Evolutionary conservation across 2,113 vertebrate genomes (phyloP).

Genomic region (Ptilonorhynchus violaceus): DNA sequence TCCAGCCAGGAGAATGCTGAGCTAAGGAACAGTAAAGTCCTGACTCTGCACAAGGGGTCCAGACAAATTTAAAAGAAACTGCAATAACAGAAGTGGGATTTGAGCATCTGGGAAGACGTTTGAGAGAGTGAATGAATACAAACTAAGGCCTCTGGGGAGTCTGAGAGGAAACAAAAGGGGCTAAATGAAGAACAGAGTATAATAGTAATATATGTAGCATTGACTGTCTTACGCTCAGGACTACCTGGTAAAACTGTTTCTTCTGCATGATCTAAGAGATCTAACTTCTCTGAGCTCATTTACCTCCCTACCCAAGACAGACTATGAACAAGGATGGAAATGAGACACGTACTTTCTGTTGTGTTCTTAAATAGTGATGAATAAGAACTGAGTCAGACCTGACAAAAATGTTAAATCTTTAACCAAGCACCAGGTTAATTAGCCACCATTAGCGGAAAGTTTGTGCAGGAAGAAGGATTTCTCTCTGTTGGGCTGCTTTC

Average conservation of each 20-base stretch:
- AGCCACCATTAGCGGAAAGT: background rate
- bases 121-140: slow-evolving; percentile 31
- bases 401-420: slow-evolving; percentile 10
- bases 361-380: background rate
- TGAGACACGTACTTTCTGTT: background rate
- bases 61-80: slow-evolving; percentile 52
- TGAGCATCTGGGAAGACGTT: slow-evolving; percentile 43
- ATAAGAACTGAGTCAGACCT: slow-evolving; percentile 37
- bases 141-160: slow-evolving; percentile 1
- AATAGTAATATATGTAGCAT: background rate
- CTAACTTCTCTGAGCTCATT: background rate
- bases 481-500: background rate
- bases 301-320: background rate
- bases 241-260: background rate
- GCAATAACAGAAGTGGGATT: slow-evolving; percentile 27
- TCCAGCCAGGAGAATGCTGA: slow-evolving; percentile 28
- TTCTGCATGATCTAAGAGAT: background rate
- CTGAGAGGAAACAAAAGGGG: slow-evolving; percentile 36
- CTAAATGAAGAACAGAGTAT: background rate
- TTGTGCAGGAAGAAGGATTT: background rate
- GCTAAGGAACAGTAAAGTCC: slow-evolving; percentile 40
- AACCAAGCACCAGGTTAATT: background rate
- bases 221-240: background rate
- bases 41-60: slow-evolving; percentile 29
- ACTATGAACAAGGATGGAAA: background rate